These are phyloP conservation scores for Oreonectes daqikongensis DNA, from an alignment of 2,797 vertebrate genomes.

Conservation along the genomic window DNA sequence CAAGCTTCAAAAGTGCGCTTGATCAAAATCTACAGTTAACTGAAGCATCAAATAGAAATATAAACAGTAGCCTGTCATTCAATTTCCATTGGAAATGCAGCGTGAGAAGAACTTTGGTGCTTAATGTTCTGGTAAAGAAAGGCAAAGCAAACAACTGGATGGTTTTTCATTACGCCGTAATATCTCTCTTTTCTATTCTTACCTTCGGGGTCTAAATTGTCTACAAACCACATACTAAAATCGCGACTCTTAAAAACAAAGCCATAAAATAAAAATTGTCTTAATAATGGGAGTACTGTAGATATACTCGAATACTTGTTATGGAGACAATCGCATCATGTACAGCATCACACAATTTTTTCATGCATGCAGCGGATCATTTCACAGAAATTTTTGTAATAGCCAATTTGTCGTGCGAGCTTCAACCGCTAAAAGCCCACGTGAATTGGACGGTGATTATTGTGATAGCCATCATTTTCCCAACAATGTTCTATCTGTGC, in stretches of 20 bases:
- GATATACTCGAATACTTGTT: conserved; percentile 21
- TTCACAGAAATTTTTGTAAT: conserved; percentile 59
- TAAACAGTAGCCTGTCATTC: conserved; percentile 54
- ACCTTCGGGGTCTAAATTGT: conserved; percentile 21
- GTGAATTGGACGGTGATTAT: conserved; percentile 61
- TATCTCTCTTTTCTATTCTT: conserved; percentile 8
- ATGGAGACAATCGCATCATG: conserved; percentile 20
- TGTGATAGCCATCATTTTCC: conserved; percentile 63
- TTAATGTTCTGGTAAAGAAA: conserved; percentile 12
- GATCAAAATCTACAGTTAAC: conserved; percentile 55
- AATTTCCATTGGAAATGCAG: conserved; percentile 51
- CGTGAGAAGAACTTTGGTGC: background rate
- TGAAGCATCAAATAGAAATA: conserved; percentile 54
- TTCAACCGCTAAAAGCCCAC: conserved; percentile 51
- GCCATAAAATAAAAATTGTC: conserved; percentile 12
- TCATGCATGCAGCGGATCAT: conserved; percentile 29
- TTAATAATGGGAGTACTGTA: conserved; percentile 12
- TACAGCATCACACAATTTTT: conserved; percentile 28
- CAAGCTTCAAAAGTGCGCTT: conserved; percentile 46
- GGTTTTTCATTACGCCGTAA: conserved; percentile 16
- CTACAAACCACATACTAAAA: conserved; percentile 6
- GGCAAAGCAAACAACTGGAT: conserved; percentile 33
- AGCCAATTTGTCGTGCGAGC: conserved; percentile 51
- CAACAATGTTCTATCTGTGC: conserved; percentile 51
- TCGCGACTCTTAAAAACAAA: conserved; percentile 14